Base-by-base conservation (phyloP, 2,797 vertebrate genomes). In the Urosaurus nigricauda region DNA sequence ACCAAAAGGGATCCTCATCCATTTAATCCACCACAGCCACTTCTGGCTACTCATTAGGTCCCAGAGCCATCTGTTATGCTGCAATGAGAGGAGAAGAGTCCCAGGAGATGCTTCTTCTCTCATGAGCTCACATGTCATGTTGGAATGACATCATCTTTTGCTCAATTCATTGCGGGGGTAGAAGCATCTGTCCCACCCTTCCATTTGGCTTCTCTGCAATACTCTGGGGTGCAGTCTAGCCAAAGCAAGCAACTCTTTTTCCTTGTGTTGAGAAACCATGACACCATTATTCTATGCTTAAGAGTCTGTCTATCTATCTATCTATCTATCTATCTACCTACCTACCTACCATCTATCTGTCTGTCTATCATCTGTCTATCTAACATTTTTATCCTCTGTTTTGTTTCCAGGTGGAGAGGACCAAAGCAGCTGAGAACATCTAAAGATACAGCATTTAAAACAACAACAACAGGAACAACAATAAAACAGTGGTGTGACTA, bases 121-220 rank as follows among this genome's bases (percentile, higher is more conserved):
- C 51, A 47, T 71, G 82, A 79, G 74, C 60, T 84, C 47, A 17
- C n/a, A 86, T 43, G 40, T 56, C 56, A 82, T 75, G 84, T 58
- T 79, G 63, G 43, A 86, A 85, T 89, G 88, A 89, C 70, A 81
- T 89, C 84, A 89, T 56, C 70, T 53, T 75, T 85, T n/a, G 32
- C 78, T 75, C 85, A 86, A 35, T 43, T 81, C 56, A 51, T 86
- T 35, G 32, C 14, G 56, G 56, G n/a, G 43, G 70, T 37, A 47
- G 78, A 63, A 81, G 79, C 24, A 12, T 53, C 43, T 85, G 78
- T 26, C 35, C 58, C 37, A 32, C 70, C 58, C 26, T 75, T 81
- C 81, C 26, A 26, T 13, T 85, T 75, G 88, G 26, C 51, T 63
- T 74, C 56, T 26, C 56, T 73, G 70, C 16, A 89, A n/a, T 37